Base-by-base conservation (phyloP, 2,113 vertebrate species). In the Gavia stellata region DNA sequence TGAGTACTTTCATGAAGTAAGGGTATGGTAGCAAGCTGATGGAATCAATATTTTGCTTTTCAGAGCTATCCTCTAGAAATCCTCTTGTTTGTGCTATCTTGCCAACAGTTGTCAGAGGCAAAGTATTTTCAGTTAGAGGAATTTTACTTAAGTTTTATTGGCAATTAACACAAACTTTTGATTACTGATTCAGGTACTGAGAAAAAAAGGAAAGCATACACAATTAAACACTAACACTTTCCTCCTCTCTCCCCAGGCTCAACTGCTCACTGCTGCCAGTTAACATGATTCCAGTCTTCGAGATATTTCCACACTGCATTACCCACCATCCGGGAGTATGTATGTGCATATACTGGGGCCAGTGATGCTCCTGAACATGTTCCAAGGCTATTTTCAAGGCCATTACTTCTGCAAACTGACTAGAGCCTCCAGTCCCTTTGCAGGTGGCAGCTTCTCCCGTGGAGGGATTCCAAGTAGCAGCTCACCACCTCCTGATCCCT, bases 321-420 rank as follows among this genome's bases (percentile, higher is more conserved):
- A 96, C 68, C 33, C n/a, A 93, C 44, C 56, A 81, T 88, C 12
- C 62, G 86, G 59, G 72, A 86, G 59, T 67, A 36, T 74, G 42
- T 84, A 59, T 47, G 44, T 40, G 84, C 34, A 56, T 44, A 56
- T 38, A 79, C 20, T 52, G n/a, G 36, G 55, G 38, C 47, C 42
- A 75, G 52, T 74, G 65, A 63, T 85, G 52, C 26, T 87, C 28
- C 81, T 94, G 93, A 96, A 81, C 15, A 33, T 40, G 68, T 87
- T 94, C 93, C 94, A 95, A 96, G 65, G 38, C 84, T 91, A 85
- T 97, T 96, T 96, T 94, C 93, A 92, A 95, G 89, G 34, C 73
- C 84, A 94, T 96, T 97, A 96, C 87, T 97, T 94, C 81, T 87
- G 91, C 65, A 94, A 96, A 96, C 73, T 84, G 65, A 91, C 77